Evolutionary conservation across 2,113 vertebrate genomes (phyloP).

Genomic region (Turdus rufiventris): DNA sequence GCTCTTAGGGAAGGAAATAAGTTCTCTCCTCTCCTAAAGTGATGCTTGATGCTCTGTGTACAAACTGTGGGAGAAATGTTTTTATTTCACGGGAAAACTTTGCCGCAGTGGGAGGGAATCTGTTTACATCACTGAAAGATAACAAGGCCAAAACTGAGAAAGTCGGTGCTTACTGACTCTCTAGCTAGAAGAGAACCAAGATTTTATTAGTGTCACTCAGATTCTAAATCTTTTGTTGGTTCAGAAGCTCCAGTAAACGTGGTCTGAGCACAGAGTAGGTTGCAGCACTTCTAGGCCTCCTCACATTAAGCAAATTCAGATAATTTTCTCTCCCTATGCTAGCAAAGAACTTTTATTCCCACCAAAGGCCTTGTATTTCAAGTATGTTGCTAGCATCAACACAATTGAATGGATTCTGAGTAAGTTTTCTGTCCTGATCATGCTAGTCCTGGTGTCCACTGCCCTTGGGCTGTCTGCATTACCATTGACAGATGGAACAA

Average conservation of each 20-base stretch:
- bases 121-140: not conserved
- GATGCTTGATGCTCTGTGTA: not conserved
- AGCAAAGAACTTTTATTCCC: not conserved
- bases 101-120: not conserved
- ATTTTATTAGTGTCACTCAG: not conserved
- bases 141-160: not conserved
- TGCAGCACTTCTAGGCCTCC: not conserved
- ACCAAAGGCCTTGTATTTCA: not conserved
- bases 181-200: not conserved
- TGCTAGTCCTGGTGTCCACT: not conserved
- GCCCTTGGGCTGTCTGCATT: not conserved
- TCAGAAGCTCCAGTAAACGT: not conserved
- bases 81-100: not conserved
- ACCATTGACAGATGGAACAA: not conserved
- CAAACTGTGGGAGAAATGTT: not conserved
- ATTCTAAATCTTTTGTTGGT: not conserved
- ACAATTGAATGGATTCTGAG: not conserved
- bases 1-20: not conserved
- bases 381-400: not conserved
- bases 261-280: not conserved
- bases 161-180: not conserved
- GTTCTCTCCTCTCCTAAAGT: not conserved
- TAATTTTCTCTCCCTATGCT: not conserved
- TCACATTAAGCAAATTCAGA: not conserved
- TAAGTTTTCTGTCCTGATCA: not conserved